Evolutionary conservation across 2,113 vertebrate genomes (phyloP).

Genomic region (Phylloscopus trochilus): DNA sequence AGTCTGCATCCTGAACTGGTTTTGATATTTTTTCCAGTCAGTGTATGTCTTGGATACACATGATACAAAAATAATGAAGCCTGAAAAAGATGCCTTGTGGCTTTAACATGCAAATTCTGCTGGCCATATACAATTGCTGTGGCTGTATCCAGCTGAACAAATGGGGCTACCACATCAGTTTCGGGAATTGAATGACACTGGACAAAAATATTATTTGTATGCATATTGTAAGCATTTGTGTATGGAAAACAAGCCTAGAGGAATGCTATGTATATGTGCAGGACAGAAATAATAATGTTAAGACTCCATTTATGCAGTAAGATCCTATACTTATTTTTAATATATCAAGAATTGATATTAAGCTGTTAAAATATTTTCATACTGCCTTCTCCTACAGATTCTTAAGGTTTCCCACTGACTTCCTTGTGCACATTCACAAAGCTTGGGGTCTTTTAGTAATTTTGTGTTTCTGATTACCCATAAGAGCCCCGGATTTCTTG

Average conservation of each 20-base stretch:
- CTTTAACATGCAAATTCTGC: neutral
- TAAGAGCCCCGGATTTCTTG: neutral
- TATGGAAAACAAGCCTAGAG: neutral
- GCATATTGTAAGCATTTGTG: neutral
- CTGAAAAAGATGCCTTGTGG: neutral
- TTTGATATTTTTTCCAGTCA: neutral
- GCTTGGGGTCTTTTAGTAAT: neutral
- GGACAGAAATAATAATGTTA: neutral
- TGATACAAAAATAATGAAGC: neutral
- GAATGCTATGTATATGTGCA: neutral
- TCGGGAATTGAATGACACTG: neutral
- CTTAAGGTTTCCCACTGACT: neutral
- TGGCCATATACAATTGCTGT: neutral
- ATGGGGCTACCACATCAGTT: neutral
- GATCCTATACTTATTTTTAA: neutral
- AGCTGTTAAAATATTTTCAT: neutral
- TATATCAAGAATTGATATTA: neutral
- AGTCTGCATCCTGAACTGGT: neutral
- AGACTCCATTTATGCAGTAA: neutral
- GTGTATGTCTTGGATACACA: neutral
- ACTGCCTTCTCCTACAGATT: neutral
- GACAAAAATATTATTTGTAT: neutral
- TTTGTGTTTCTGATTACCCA: neutral
- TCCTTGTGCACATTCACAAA: neutral
- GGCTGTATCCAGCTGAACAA: neutral